These are phyloP conservation scores for Coilia nasus DNA, from an alignment of 2,797 vertebrate genomes.

Conservation along the genomic window DNA sequence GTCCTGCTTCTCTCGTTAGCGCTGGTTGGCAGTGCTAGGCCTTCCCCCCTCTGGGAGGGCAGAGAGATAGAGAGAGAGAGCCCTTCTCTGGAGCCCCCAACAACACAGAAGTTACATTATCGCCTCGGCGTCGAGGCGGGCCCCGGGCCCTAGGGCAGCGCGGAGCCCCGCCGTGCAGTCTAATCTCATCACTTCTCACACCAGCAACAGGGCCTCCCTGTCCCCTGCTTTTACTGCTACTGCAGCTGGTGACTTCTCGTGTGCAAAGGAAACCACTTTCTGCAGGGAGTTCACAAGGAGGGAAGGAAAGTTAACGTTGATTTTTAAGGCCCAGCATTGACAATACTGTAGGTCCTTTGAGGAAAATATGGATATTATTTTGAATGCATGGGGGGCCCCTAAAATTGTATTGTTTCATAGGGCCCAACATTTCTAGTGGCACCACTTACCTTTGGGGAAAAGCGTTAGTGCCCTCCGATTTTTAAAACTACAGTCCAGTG, in stretches of 20 bases:
- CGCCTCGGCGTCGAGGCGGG: background rate
- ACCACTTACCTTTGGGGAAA: background rate
- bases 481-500: background rate
- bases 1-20: conserved; percentile 20
- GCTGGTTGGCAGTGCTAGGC: background rate
- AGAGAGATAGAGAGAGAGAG: background rate
- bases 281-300: too few species aligned
- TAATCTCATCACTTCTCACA: conserved; percentile 12
- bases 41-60: background rate
- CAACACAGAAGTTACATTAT: conserved; percentile 23
- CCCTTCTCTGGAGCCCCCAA: background rate
- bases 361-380: too few species aligned
- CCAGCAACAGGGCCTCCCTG: background rate
- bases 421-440: too few species aligned
- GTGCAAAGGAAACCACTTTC: background rate
- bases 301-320: too few species aligned
- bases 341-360: too few species aligned
- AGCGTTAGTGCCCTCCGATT: background rate
- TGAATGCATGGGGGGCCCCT: too few species aligned
- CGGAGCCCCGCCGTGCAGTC: background rate
- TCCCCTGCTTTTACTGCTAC: background rate
- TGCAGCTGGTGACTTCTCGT: background rate
- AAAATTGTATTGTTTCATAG: too few species aligned
- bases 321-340: too few species aligned
- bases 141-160: background rate